These are phyloP conservation scores for Xenentodon cancila DNA, from an alignment of 2,797 vertebrate species.

Conservation along the genomic window DNA sequence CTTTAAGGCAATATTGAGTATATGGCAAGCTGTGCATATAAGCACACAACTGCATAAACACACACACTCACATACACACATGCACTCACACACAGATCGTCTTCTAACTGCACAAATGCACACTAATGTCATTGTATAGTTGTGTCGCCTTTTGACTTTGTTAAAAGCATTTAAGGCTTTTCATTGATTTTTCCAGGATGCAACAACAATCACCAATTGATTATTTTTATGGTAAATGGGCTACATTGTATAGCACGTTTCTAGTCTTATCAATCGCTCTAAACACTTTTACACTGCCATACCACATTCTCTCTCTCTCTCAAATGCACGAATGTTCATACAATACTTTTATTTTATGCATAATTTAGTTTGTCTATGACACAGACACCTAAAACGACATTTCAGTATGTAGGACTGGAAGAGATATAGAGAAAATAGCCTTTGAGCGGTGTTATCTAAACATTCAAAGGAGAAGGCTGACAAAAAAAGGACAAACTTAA, in stretches of 20 bases:
- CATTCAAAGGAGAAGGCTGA: too few relatives aligned
- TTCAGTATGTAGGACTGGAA: background rate
- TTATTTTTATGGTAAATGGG: constrained; percentile 1
- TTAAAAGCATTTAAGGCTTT: constrained; percentile 3
- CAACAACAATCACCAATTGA: background rate
- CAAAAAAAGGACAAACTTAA: too few relatives aligned
- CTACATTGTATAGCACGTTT: background rate
- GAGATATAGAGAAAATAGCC: background rate
- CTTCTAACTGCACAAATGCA: background rate
- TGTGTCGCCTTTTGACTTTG: background rate
- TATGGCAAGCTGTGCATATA: constrained; percentile 21
- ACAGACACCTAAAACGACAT: background rate
- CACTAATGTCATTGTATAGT: constrained; percentile 1
- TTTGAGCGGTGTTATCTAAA: background rate
- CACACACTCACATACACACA: background rate
- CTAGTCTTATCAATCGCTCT: background rate
- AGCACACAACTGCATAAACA: too few relatives aligned
- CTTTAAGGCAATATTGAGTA: constrained; percentile 31
- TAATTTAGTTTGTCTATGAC: background rate
- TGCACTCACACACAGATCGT: constrained; percentile 5
- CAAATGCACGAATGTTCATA: background rate
- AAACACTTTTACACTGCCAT: background rate
- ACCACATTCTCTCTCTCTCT: too few relatives aligned
- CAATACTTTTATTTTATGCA: background rate
- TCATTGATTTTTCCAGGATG: constrained; percentile 1